Percentiles rank a stretch among this genome's conserved stretches.
These are phyloP conservation scores for Petrolisthes cinctipes DNA, from an alignment of 2,888 invertebrate genomes.

Conservation along the genomic window DNA sequence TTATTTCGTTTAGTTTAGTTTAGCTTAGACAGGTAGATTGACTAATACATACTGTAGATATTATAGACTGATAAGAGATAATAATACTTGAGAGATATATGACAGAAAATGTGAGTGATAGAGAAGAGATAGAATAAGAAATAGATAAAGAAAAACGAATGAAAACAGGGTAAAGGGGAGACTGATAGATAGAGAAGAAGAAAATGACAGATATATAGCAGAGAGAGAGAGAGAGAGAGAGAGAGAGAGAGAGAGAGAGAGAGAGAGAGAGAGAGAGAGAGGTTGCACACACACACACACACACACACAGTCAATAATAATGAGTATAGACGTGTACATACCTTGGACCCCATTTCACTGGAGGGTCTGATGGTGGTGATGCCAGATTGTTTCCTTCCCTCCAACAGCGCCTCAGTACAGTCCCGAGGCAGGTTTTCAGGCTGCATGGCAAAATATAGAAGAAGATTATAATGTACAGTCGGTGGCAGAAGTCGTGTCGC, in stretches of 20 bases:
- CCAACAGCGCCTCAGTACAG: constrained; percentile 27
- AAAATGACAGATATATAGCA: background rate
- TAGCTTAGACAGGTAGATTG: too few relatives aligned
- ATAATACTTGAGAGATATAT: too few relatives aligned
- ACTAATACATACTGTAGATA: too few relatives aligned
- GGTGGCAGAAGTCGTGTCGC: too few relatives aligned
- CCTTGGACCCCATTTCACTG: constrained; percentile 24
- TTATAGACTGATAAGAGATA: too few relatives aligned
- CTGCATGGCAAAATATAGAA: background rate
- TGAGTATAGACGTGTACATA: background rate
- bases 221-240: too few relatives aligned
- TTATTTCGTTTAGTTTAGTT: too few relatives aligned
- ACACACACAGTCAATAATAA: too few relatives aligned
- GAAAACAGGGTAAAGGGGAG: background rate
- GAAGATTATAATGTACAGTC: background rate
- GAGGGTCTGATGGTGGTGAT: constrained; percentile 37
- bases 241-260: background rate
- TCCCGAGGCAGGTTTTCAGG: constrained; percentile 19
- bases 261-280: background rate
- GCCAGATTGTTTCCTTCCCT: constrained; percentile 16
- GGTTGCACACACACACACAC: too few relatives aligned
- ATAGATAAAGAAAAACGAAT: background rate
- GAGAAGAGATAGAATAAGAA: background rate
- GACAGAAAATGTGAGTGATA: background rate
- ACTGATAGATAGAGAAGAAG: background rate